Evolutionary conservation across 2,113 vertebrate genomes (phyloP).

Genomic region (Embiotoca jacksoni): DNA sequence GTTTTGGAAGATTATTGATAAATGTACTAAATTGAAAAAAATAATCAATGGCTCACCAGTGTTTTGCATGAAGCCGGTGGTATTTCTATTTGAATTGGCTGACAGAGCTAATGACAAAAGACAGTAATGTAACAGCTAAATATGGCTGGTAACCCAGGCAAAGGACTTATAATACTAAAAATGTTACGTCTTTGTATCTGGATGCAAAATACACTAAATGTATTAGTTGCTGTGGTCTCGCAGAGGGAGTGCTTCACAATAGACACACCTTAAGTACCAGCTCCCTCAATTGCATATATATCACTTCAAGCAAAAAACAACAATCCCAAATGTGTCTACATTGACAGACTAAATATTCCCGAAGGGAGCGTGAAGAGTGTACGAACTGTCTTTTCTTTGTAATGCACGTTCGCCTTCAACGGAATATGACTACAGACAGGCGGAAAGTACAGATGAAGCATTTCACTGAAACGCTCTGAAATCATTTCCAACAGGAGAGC

Average conservation of each 20-base stretch:
- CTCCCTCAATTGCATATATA: slow-evolving; percentile 12
- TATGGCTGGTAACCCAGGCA: slow-evolving; percentile 35
- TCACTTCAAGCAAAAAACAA: slow-evolving; percentile 48
- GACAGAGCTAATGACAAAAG: slow-evolving; percentile 48
- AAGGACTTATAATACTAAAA: slow-evolving; percentile 58
- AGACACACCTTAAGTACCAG: slow-evolving; percentile 34
- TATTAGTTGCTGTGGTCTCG: slow-evolving; percentile 30
- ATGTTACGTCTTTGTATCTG: slow-evolving; percentile 54
- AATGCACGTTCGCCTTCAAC: slow-evolving; percentile 14
- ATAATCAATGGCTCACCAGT: slow-evolving; percentile 18
- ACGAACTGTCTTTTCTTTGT: slow-evolving; percentile 20
- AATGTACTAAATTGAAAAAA: slow-evolving; percentile 34
- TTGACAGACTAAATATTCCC: slow-evolving; percentile 40
- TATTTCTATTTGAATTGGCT: slow-evolving; percentile 62
- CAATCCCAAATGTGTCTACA: slow-evolving; percentile 46
- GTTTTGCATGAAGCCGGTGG: slow-evolving; percentile 32
- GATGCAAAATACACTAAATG: slow-evolving; percentile 20
- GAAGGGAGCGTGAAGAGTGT: slow-evolving; percentile 36
- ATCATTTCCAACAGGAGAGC: slow-evolving; percentile 12
- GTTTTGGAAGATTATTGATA: slow-evolving; percentile 31
- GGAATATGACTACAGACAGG: neutral
- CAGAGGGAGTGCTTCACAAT: slow-evolving; percentile 15
- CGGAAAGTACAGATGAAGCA: neutral
- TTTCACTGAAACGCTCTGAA: slow-evolving; percentile 5
- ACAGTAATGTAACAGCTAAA: slow-evolving; percentile 49